Base-by-base conservation (phyloP, 2,888 invertebrate species). In the Aspidiotus rigidus region DNA sequence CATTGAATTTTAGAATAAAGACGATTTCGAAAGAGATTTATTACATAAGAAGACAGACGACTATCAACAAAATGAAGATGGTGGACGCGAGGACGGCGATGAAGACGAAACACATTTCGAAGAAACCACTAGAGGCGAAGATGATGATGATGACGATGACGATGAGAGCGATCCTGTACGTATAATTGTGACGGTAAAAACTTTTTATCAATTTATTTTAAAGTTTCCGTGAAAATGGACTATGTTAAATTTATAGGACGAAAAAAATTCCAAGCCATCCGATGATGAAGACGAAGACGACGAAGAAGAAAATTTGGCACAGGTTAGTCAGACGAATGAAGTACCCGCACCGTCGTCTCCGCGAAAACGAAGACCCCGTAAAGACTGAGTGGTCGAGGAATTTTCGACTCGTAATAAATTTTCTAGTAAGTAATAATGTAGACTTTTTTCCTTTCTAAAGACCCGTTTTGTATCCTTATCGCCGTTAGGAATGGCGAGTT, bases 361-460 rank as follows among this genome's bases (percentile, higher is more conserved):
- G 41, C 71, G 73, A 61, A 72, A 75, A 70, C 74, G 74, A 53
- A 72, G 72, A 70, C 66, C 74, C 39, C 72, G 75, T 60, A 75
- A 74, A 73, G 75, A 75, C 72, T 75, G 74, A 75, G 63, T 28
- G 28, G 28, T 28, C 28, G 28, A 28, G 28, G 28, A 28, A 28
- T 28, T 28, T 28, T 28, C 28, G 28, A 28, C 28, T 28, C 28
- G 28, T 28, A 28, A 28, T 28, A 28, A 28, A 28, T 28, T 28
- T 28, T 28, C 28, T 28, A 28, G 28, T 28, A 28, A 28, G 5
- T 28, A 28, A 28, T 28, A 28, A 28, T 28, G 28, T 28, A 28
- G 28, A 28, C 1, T 28, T 28, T 28, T 28, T 28, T 28, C 28
- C 28, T 28, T 28, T 28, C 28, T 28, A 28, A 28, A 5, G 5